Conservation (phyloP, 2,797 vertebrate species). For the Cyprinella venusta region DNA sequence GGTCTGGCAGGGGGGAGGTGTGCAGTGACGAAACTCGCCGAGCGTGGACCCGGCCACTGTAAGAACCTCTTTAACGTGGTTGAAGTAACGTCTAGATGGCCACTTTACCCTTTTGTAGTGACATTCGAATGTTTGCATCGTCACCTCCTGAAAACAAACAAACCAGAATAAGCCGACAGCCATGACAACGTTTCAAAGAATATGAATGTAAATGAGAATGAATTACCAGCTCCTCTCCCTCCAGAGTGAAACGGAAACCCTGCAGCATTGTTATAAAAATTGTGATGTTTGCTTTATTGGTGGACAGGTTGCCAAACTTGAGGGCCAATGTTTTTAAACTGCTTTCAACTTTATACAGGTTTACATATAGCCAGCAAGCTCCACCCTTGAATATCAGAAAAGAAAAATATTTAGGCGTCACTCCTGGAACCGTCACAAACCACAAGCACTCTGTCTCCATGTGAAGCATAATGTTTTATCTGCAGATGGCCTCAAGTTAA, state of each 20-base stretch:
- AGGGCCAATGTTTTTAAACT: slow-evolving; percentile 75
- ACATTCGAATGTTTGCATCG: slow-evolving; percentile 80
- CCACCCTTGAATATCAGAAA: slow-evolving; percentile 68
- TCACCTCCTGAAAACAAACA: slow-evolving; percentile 72
- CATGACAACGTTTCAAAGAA: neutral
- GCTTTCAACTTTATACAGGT: slow-evolving; percentile 80
- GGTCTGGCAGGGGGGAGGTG: slow-evolving; percentile 74
- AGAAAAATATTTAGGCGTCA: neutral
- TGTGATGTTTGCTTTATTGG: slow-evolving; percentile 78
- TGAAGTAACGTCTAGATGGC: slow-evolving; percentile 75
- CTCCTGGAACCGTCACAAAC: neutral
- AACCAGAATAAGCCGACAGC: slow-evolving; percentile 17
- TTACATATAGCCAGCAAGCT: slow-evolving; percentile 80
- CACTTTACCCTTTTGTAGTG: slow-evolving; percentile 75
- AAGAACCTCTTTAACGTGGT: slow-evolving; percentile 76
- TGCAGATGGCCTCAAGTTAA: neutral
- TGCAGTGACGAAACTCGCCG: slow-evolving; percentile 70
- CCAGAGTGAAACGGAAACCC: slow-evolving; percentile 77
- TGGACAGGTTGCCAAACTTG: slow-evolving; percentile 78
- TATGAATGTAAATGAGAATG: neutral
- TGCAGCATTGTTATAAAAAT: slow-evolving; percentile 81
- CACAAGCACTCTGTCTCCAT: neutral
- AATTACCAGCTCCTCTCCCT: slow-evolving; percentile 77
- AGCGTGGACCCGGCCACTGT: slow-evolving; percentile 65
- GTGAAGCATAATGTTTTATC: neutral